These are phyloP conservation scores for Mamestra brassicae DNA, from an alignment of 2,888 invertebrate species.

Conservation along the genomic window DNA sequence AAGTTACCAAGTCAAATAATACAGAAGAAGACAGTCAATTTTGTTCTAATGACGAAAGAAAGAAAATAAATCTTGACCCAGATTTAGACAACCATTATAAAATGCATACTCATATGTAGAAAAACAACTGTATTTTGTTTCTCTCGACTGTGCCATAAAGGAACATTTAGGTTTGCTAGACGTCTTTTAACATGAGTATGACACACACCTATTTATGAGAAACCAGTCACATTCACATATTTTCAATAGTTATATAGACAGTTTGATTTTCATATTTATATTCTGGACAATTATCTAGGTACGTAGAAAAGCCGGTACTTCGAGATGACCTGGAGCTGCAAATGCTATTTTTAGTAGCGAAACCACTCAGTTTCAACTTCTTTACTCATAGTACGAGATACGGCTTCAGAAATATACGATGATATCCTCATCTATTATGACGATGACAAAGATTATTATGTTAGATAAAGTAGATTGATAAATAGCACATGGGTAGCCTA, in stretches of 20 bases:
- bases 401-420: no score
- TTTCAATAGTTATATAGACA: not conserved
- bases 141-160: no score
- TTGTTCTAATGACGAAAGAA: not conserved
- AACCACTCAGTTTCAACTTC: constrained; percentile 11
- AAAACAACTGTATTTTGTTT: no score
- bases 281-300: not conserved
- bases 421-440: no score
- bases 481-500: no score
- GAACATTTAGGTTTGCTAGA: no score
- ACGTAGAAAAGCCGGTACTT: not conserved
- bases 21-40: not conserved
- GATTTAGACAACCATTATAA: no score
- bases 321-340: not conserved
- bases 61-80: no score
- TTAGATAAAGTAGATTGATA: no score
- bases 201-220: constrained; percentile 1
- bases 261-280: not conserved
- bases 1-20: not conserved
- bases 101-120: no score
- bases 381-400: not conserved
- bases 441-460: no score
- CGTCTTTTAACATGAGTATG: no score
- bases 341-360: not conserved
- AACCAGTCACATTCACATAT: not conserved